Percentiles rank a stretch among this genome's conserved stretches.
Evolutionary conservation across 2,888 invertebrate genomes (phyloP).

Genomic region (Eilema depressum): DNA sequence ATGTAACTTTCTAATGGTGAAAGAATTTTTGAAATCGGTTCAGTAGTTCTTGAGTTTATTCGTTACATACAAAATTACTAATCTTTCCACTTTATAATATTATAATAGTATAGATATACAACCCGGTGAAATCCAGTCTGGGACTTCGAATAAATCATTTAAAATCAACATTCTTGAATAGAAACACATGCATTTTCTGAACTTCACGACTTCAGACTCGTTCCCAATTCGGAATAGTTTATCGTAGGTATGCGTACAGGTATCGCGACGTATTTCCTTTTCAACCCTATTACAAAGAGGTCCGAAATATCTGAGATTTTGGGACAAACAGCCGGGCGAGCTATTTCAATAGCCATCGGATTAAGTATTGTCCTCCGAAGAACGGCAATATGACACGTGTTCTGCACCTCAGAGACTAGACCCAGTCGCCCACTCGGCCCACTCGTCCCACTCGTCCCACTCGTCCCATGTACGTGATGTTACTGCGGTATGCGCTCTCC

Average conservation of each 20-base stretch:
- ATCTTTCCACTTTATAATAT: no score
- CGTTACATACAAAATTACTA: no score
- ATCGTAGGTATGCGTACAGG: neutral
- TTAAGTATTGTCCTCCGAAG: conserved; percentile 55
- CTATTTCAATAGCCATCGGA: conserved; percentile 49
- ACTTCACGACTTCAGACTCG: neutral
- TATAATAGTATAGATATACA: no score
- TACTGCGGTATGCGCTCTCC: conserved; percentile 55
- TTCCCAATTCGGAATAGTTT: neutral
- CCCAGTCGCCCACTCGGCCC: conserved; percentile 35
- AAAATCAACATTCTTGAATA: neutral
- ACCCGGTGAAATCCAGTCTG: neutral
- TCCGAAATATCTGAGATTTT: conserved; percentile 37
- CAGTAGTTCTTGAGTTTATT: no score
- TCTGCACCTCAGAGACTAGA: conserved; percentile 46
- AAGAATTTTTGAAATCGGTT: no score
- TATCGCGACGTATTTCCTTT: neutral
- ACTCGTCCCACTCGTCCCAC: conserved; percentile 31
- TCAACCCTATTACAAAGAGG: conserved; percentile 19
- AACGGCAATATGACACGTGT: conserved; percentile 58
- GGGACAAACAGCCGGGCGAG: conserved; percentile 29
- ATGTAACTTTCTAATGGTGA: no score
- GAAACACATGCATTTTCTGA: neutral
- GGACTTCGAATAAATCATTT: neutral
- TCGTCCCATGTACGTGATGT: conserved; percentile 58